These are phyloP conservation scores for Patagioenas fasciata DNA, from an alignment of 2,113 vertebrate genomes.

Conservation along the genomic window DNA sequence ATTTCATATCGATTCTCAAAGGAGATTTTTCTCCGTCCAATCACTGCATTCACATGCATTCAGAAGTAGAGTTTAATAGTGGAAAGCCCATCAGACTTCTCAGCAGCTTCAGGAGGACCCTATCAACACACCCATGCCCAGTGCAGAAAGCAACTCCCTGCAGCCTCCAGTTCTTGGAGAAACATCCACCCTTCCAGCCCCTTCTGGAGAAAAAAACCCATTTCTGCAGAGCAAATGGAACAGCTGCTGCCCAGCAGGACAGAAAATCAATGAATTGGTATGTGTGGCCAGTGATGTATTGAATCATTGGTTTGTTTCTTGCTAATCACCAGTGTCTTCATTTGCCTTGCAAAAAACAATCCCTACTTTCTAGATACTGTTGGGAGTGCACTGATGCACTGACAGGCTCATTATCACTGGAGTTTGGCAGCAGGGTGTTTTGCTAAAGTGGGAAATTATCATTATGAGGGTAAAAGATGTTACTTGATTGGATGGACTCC, in stretches of 20 bases:
- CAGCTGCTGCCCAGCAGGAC: conserved; percentile 67
- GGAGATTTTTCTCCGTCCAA: not conserved
- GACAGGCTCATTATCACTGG: conserved; percentile 60
- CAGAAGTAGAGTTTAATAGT: not conserved
- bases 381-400: conserved; percentile 31
- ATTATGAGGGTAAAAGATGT: conserved; percentile 59
- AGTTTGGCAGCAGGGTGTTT: conserved; percentile 67
- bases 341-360: conserved; percentile 64
- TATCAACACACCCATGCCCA: not conserved
- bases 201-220: not conserved
- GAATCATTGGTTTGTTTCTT: conserved; percentile 64
- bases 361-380: conserved; percentile 46
- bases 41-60: not conserved
- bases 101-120: not conserved
- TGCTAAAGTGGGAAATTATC: conserved; percentile 68
- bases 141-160: not conserved
- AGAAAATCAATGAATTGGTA: conserved; percentile 44
- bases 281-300: conserved; percentile 41
- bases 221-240: conserved; percentile 40
- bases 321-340: conserved; percentile 63
- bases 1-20: not conserved
- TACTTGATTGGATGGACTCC: conserved; percentile 66
- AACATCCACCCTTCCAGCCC: not conserved
- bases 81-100: not conserved
- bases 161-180: not conserved